These are phyloP conservation scores for Diploptera punctata DNA, from an alignment of 2,888 invertebrate genomes.

Conservation along the genomic window DNA sequence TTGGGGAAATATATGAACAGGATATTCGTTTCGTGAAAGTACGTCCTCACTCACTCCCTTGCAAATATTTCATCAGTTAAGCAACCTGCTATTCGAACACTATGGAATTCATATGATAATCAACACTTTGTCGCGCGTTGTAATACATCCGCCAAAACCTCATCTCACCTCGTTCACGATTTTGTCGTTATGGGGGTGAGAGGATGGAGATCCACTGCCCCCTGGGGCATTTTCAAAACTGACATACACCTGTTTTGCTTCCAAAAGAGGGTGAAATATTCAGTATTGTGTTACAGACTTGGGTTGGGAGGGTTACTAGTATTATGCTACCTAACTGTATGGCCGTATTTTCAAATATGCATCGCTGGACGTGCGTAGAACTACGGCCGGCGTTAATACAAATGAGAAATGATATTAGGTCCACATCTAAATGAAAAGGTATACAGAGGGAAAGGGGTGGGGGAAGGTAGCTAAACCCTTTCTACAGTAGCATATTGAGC, in stretches of 20 bases:
- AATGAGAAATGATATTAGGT: constrained; percentile 38
- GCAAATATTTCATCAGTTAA: too few relatives aligned
- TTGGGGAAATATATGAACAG: too few relatives aligned
- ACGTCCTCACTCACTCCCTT: too few relatives aligned
- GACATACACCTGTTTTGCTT: constrained; percentile 30
- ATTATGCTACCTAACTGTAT: constrained; percentile 19
- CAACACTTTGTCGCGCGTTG: background rate
- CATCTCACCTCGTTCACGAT: background rate
- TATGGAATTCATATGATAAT: background rate
- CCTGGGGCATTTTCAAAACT: constrained; percentile 18
- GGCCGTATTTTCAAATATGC: constrained; percentile 37
- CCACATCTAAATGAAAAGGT: constrained; percentile 37
- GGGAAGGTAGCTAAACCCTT: background rate
- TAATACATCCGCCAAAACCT: too few relatives aligned
- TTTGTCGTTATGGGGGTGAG: background rate
- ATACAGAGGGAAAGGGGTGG: constrained; percentile 11
- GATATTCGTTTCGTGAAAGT: too few relatives aligned
- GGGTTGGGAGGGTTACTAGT: background rate
- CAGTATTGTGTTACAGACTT: constrained; percentile 30
- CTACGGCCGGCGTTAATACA: constrained; percentile 33
- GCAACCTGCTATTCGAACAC: background rate
- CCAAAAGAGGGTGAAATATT: constrained; percentile 30
- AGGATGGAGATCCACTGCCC: constrained; percentile 20
- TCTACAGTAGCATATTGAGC: constrained; percentile 20
- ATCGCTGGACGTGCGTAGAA: constrained; percentile 30